Evolutionary conservation across 2,113 vertebrate species (phyloP).

Genomic region (Steatornis caripensis): DNA sequence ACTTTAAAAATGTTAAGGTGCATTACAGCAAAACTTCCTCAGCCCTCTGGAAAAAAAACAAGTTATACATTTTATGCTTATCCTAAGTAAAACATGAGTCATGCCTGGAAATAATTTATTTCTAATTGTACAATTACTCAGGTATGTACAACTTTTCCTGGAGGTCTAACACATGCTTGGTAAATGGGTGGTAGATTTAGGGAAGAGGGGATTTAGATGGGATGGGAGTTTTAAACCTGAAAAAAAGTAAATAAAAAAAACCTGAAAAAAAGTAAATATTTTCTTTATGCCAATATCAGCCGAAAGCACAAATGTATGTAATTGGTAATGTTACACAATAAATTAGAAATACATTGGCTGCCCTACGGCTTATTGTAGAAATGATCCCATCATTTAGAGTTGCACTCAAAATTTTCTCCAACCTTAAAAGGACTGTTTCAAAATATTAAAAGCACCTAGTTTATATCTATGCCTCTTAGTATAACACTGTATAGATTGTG

Average conservation of each 20-base stretch:
- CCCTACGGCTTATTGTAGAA: background rate
- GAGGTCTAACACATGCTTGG: background rate
- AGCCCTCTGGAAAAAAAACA: background rate
- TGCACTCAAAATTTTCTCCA: background rate
- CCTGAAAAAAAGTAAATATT: conserved; percentile 30
- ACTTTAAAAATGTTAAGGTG: background rate
- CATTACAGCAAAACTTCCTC: background rate
- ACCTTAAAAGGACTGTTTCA: background rate
- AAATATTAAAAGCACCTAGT: background rate
- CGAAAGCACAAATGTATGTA: background rate
- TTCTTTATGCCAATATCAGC: background rate
- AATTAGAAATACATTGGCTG: background rate
- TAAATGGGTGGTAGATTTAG: background rate
- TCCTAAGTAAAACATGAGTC: conserved; percentile 40
- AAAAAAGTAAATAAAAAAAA: conserved; percentile 34
- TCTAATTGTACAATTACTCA: conserved; percentile 24
- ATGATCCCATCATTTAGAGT: background rate
- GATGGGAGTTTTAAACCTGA: background rate
- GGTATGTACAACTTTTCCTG: background rate
- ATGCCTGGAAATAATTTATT: conserved; percentile 43
- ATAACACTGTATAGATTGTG: background rate
- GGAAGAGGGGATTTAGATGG: background rate
- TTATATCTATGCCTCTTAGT: background rate
- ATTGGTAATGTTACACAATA: background rate
- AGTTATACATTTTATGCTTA: conserved; percentile 14